Percentiles rank a stretch among this genome's conserved stretches.
Conservation (phyloP, 2,888 invertebrate species). For the Schizotus pectinicornis region DNA sequence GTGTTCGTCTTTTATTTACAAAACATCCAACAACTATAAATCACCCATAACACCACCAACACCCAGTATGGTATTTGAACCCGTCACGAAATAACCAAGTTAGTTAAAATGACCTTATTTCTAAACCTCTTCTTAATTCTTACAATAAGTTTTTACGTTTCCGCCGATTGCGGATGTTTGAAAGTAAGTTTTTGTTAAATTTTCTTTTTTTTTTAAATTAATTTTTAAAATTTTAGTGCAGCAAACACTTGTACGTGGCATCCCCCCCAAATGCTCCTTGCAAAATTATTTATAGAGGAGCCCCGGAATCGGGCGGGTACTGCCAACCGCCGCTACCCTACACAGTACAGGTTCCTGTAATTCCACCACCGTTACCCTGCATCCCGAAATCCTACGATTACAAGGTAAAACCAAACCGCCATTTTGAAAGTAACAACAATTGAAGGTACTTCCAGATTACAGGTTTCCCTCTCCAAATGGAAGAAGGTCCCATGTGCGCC, state of each 20-base stretch:
- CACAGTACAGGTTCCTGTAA: neutral
- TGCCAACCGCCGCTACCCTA: neutral
- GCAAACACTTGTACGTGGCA: slow-evolving; percentile 48
- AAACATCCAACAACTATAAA: too few relatives aligned
- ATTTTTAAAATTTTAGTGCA: slow-evolving; percentile 46
- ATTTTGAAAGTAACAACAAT: neutral
- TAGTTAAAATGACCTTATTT: too few relatives aligned
- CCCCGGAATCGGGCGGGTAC: slow-evolving; percentile 5
- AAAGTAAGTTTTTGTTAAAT: slow-evolving; percentile 49
- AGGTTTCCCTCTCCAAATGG: slow-evolving; percentile 15
- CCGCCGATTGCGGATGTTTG: slow-evolving; percentile 52
- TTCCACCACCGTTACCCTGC: slow-evolving; percentile 9
- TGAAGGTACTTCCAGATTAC: slow-evolving; percentile 1
- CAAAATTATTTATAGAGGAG: slow-evolving; percentile 48
- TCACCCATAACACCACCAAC: too few relatives aligned
- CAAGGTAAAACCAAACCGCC: slow-evolving; percentile 11
- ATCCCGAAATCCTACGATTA: slow-evolving; percentile 28
- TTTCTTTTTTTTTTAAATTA: neutral
- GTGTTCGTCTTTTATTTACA: too few relatives aligned
- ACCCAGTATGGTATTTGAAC: too few relatives aligned
- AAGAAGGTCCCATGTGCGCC: neutral
- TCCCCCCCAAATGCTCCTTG: slow-evolving; percentile 44
- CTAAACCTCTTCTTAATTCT: too few relatives aligned
- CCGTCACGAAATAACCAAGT: too few relatives aligned
- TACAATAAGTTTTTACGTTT: slow-evolving; percentile 17